These are phyloP conservation scores for Phortica variegata DNA, from an alignment of 1,140 invertebrate species.

Conservation along the genomic window DNA sequence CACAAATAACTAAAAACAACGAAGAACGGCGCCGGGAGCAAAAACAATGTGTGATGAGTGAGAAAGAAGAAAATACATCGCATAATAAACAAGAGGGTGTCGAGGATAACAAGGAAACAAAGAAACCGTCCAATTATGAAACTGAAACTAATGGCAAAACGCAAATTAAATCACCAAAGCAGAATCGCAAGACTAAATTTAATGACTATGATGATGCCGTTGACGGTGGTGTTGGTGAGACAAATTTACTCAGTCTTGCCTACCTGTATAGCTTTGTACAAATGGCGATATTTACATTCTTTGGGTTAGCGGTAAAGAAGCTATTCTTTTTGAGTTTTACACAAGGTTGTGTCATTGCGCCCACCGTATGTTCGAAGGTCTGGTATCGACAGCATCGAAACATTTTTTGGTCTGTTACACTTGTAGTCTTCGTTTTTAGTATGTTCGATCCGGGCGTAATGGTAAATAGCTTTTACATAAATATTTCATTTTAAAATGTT, in stretches of 20 bases:
- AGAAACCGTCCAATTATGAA: conserved; percentile 1
- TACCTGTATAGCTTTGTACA: conserved; percentile 52
- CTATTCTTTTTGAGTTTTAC: conserved; percentile 53
- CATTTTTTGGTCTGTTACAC: conserved; percentile 52
- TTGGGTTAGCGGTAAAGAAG: conserved; percentile 47
- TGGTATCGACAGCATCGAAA: conserved; percentile 49
- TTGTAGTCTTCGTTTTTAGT: conserved; percentile 47
- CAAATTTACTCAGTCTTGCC: conserved; percentile 34
- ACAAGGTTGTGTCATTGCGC: conserved; percentile 50
- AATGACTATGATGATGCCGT: conserved; percentile 2
- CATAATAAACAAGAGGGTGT: too few relatives aligned
- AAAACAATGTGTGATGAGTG: too few relatives aligned
- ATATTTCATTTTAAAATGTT: too few relatives aligned
- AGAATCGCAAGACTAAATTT: neutral
- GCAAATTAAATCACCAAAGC: neutral
- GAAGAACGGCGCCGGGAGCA: conserved; percentile 35
- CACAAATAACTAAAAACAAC: conserved; percentile 43
- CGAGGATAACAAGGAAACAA: too few relatives aligned
- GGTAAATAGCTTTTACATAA: conserved; percentile 21
- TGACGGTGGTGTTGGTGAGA: neutral
- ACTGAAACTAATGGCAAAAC: neutral
- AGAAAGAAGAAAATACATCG: too few relatives aligned
- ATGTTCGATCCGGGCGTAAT: conserved; percentile 50
- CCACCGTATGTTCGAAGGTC: conserved; percentile 48
- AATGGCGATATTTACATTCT: conserved; percentile 39